Percentiles rank a stretch among this genome's conserved stretches.
phyloP scores from a whole-genome alignment of 1,140 invertebrate species.

The Colletes latitarsis region DNA sequence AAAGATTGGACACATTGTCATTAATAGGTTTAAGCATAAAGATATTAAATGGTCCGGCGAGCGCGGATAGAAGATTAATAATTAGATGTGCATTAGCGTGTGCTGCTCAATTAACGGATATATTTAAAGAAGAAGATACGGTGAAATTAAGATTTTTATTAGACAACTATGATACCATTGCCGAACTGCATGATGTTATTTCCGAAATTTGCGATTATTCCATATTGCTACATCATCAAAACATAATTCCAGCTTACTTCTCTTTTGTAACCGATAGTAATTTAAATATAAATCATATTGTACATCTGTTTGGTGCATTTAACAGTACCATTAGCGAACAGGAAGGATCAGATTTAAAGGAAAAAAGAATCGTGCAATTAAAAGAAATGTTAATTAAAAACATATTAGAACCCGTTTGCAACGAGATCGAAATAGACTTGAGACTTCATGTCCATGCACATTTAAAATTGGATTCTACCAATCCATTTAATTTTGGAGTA shows the following conservation, averaged over 20 bases:
- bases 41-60: slow-evolving; percentile 83
- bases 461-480: slow-evolving; percentile 90
- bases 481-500: slow-evolving; percentile 86
- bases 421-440: slow-evolving; percentile 94
- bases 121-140: slow-evolving; percentile 75
- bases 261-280: slow-evolving; percentile 69
- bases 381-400: slow-evolving; percentile 78
- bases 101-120: slow-evolving; percentile 78
- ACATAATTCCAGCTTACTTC: slow-evolving; percentile 77
- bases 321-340: slow-evolving; percentile 70
- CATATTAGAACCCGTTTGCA: slow-evolving; percentile 89
- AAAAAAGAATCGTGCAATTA: slow-evolving; percentile 64
- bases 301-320: slow-evolving; percentile 75
- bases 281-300: slow-evolving; percentile 69
- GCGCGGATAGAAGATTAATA: slow-evolving; percentile 83
- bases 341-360: slow-evolving; percentile 59
- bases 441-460: slow-evolving; percentile 95
- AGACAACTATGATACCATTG: slow-evolving; percentile 75
- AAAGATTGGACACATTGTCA: slow-evolving; percentile 85
- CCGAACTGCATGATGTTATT: slow-evolving; percentile 71
- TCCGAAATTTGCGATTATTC: slow-evolving; percentile 75
- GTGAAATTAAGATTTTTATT: slow-evolving; percentile 71
- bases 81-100: slow-evolving; percentile 82
- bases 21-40: slow-evolving; percentile 84
- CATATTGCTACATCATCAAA: slow-evolving; percentile 76